phyloP scores from a whole-genome alignment of 2,888 invertebrate species.

The Plebejus melissa region DNA sequence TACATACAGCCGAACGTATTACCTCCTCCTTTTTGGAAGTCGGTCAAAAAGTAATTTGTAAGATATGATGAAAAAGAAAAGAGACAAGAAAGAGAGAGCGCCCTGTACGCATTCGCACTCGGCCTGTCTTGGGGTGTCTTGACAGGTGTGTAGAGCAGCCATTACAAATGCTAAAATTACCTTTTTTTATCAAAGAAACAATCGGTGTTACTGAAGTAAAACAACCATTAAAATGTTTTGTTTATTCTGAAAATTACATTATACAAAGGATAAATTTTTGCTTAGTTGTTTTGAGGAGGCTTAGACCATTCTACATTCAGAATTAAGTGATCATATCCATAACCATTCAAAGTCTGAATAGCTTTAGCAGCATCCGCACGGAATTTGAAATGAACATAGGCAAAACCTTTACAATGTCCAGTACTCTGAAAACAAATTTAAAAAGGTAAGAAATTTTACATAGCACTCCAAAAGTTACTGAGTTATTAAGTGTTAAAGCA shows the following conservation, averaged over 20 bases:
- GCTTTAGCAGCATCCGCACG: conserved; percentile 95
- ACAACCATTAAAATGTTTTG: not conserved
- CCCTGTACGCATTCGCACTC: too few relatives aligned
- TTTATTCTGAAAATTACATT: conserved; percentile 25
- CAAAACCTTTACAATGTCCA: conserved; percentile 96
- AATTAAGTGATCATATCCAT: conserved; percentile 98
- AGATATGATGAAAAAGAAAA: too few relatives aligned
- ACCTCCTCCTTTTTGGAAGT: too few relatives aligned
- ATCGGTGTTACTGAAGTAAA: not conserved
- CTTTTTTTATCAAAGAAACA: too few relatives aligned
- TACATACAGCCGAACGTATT: too few relatives aligned
- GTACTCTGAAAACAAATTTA: conserved; percentile 75
- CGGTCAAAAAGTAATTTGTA: too few relatives aligned
- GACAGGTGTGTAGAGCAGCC: too few relatives aligned
- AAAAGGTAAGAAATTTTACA: not conserved
- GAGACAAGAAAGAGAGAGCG: too few relatives aligned
- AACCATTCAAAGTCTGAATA: conserved; percentile 92
- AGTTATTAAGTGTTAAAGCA: too few relatives aligned
- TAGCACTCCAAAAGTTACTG: too few relatives aligned
- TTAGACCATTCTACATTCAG: conserved; percentile 99
- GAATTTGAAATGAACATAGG: conserved; percentile 97
- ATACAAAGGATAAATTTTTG: conserved; percentile 13
- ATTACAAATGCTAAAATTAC: too few relatives aligned
- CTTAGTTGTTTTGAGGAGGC: conserved; percentile 80
- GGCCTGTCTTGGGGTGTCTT: too few relatives aligned